Evolutionary conservation across 2,888 invertebrate genomes (phyloP).

Genomic region (Rambutsinella grinnellia): DNA sequence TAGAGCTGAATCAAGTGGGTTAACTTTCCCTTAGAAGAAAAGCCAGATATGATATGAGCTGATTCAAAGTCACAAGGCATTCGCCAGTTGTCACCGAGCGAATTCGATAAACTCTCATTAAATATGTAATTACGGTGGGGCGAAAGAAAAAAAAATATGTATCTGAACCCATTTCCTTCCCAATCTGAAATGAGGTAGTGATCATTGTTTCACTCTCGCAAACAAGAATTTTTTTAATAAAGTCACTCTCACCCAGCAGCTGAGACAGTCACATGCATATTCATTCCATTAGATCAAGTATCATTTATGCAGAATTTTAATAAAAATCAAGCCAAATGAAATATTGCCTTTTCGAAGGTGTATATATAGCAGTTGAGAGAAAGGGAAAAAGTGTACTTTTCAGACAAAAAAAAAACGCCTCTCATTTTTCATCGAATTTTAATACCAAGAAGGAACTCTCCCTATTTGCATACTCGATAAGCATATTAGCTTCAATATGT

Average conservation of each 20-base stretch:
- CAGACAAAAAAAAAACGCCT: neutral
- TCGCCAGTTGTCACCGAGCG: neutral
- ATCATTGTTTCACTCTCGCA: too few species aligned
- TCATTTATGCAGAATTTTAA: conserved; percentile 54
- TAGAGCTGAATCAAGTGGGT: too few species aligned
- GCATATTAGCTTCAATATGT: conserved; percentile 62
- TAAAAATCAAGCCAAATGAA: conserved; percentile 49
- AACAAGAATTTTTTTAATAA: conserved; percentile 52
- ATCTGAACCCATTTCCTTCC: neutral
- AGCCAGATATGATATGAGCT: neutral
- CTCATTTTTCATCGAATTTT: conserved; percentile 66
- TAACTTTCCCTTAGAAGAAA: neutral
- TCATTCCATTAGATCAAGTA: conserved; percentile 35
- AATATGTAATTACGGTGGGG: neutral
- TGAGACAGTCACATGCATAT: conserved; percentile 49
- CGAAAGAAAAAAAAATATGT: neutral
- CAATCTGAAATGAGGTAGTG: neutral
- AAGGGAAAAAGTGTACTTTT: conserved; percentile 13
- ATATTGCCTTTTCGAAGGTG: conserved; percentile 27
- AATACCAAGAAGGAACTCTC: conserved; percentile 42
- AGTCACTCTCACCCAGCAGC: conserved; percentile 21
- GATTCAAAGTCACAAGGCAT: neutral
- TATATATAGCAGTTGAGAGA: neutral
- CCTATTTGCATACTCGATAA: conserved; percentile 12
- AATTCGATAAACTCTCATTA: neutral